phyloP scores from a whole-genome alignment of 1,140 invertebrate genomes.

The Dendroctonus ponderosae region DNA sequence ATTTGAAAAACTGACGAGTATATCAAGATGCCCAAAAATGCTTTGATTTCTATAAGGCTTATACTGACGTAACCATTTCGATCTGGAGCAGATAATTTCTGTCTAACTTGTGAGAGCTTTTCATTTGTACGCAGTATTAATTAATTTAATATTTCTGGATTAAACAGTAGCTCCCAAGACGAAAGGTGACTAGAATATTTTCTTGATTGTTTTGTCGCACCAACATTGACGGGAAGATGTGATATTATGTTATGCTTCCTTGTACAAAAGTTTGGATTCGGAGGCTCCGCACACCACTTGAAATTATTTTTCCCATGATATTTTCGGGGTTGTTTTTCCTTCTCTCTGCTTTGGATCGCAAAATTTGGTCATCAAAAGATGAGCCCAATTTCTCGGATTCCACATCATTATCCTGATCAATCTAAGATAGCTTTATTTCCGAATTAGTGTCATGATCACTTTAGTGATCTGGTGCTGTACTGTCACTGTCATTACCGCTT shows the following conservation, averaged over 20 bases:
- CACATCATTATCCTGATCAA: too few species aligned
- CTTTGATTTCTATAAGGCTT: constrained; percentile 17
- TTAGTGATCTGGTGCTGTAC: too few species aligned
- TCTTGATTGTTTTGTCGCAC: background rate
- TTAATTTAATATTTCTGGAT: background rate
- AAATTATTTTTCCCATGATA: too few species aligned
- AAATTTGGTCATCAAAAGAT: too few species aligned
- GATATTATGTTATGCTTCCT: background rate
- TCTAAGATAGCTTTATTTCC: too few species aligned
- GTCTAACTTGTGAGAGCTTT: background rate
- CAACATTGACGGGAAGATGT: background rate
- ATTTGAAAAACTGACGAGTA: constrained; percentile 23
- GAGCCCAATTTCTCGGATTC: too few species aligned
- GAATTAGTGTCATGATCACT: too few species aligned
- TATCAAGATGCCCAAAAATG: constrained; percentile 23
- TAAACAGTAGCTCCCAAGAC: background rate
- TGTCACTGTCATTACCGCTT: too few species aligned
- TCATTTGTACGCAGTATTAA: too few species aligned
- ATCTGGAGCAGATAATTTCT: background rate
- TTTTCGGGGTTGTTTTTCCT: too few species aligned
- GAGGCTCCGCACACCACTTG: too few species aligned
- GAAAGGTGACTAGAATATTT: background rate
- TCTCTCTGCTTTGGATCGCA: too few species aligned
- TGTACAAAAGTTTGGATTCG: background rate
- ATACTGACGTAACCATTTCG: background rate